Evolutionary conservation across 2,113 vertebrate genomes (phyloP), one percentile per base, ranked within the genome.

Genomic region (Campylomormyrus tamandua): DNA sequence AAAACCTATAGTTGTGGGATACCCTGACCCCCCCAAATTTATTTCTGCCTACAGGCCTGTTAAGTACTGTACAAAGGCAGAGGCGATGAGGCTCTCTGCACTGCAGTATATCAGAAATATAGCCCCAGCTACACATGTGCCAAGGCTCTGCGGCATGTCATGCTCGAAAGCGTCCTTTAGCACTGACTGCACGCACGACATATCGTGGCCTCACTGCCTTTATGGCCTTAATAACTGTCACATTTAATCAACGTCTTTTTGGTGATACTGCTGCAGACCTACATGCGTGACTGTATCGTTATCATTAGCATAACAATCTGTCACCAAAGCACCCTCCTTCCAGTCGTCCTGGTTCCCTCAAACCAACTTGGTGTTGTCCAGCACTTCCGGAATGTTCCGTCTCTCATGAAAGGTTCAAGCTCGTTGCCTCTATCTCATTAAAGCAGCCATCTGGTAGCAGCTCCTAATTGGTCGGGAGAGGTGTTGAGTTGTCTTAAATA

Each of bases 331-430:
- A 9, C 45, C 45, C 39, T 48, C 83, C 45, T 84, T 49, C 83
- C 83, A n/a, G 8, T 84, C 42, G 8, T 48, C 19, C 39, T 48
- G 83, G 19, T 84, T 46, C 24, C 83, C 24, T 9, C 42, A n/a
- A 84, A 46, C 45, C 83, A 84, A 84, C 83, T 45, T n/a, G 24
- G 45, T 21, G 15, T 84, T 84, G 83, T 84, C 83, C 39, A 24
- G 83, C 83, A 84, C 83, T 84, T 84, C 83, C 83, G 39, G 39
- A 84, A 84, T 84, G 45, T 24, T 84, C 83, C 45, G 39, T 48
- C 83, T 48, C 83, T 84, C 45, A 8, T 84, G 83, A 84, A 84
- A 84, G 83, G 83, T 84, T 84, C 83, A 84, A 84, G 83, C 83
- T 48, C 45, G 45, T 84, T 84, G 83, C 83, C 45, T 48, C 83